These are phyloP conservation scores for Belgica antarctica DNA, from an alignment of 2,888 invertebrate genomes.

Conservation along the genomic window DNA sequence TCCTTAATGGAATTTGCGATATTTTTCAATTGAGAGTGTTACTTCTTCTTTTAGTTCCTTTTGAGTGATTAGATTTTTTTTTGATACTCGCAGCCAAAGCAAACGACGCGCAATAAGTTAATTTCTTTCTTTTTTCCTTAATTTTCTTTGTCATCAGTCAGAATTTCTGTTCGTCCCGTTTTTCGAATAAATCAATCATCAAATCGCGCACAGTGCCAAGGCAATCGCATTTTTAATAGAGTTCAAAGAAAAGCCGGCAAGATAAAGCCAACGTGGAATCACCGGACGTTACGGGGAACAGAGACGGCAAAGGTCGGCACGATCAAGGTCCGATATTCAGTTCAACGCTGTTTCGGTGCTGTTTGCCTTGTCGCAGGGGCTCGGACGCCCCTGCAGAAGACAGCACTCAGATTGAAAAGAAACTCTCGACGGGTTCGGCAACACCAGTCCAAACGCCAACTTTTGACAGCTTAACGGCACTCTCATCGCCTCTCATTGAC, in stretches of 20 bases:
- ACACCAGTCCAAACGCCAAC: conserved; percentile 36
- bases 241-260: too few relatives aligned
- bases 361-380: conserved; percentile 79
- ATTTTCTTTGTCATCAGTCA: background rate
- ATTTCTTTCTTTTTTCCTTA: too few relatives aligned
- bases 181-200: conserved; percentile 2
- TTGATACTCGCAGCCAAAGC: background rate
- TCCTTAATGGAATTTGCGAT: conserved; percentile 1
- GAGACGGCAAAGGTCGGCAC: background rate
- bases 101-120: background rate
- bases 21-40: background rate
- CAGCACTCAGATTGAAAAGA: conserved; percentile 53
- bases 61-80: background rate
- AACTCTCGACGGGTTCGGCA: conserved; percentile 27
- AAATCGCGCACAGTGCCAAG: background rate
- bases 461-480: conserved; percentile 17
- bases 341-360: conserved; percentile 73
- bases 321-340: conserved; percentile 21
- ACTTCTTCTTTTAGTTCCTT: too few relatives aligned
- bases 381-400: conserved; percentile 57
- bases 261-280: too few relatives aligned
- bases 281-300: background rate
- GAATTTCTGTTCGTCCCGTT: background rate
- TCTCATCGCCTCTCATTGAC: conserved; percentile 38
- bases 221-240: too few relatives aligned